Percentiles rank a stretch among this genome's conserved stretches.
Conservation (phyloP, 2,888 invertebrate species). For the Eustalomyia histrio region DNA sequence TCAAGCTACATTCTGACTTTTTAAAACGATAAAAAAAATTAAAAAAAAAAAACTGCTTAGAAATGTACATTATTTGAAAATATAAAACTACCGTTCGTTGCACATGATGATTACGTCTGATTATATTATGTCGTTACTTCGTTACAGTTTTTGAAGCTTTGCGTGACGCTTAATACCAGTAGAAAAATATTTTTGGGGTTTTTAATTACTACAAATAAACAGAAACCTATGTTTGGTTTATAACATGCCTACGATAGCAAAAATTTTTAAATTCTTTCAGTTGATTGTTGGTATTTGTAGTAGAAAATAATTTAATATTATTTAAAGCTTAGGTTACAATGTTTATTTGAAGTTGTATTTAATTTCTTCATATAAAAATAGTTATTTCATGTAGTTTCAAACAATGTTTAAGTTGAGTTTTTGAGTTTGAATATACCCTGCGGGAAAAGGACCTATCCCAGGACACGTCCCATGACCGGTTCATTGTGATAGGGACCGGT, state of each 20-base stretch:
- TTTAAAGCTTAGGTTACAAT: background rate
- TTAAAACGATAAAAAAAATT: background rate
- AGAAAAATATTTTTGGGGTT: background rate
- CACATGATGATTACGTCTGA: slow-evolving; percentile 40
- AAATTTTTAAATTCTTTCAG: background rate
- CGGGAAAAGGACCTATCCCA: no score
- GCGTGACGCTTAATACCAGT: slow-evolving; percentile 52
- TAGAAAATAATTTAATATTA: background rate
- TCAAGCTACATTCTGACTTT: slow-evolving; percentile 34
- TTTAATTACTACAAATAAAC: background rate
- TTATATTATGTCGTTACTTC: slow-evolving; percentile 43
- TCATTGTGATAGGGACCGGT: no score
- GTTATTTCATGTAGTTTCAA: background rate
- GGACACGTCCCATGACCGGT: no score
- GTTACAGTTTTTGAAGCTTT: slow-evolving; percentile 53
- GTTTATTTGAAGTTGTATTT: background rate
- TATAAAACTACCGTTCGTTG: slow-evolving; percentile 45
- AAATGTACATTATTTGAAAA: background rate
- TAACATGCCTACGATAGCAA: background rate
- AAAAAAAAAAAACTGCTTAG: background rate
- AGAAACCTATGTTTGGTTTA: background rate
- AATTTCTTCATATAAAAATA: background rate
- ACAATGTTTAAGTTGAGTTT: background rate
- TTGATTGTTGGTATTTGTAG: background rate
- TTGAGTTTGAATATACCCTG: background rate